Conservation (phyloP, 2,797 vertebrate species). For the Sebastes variabilis region DNA sequence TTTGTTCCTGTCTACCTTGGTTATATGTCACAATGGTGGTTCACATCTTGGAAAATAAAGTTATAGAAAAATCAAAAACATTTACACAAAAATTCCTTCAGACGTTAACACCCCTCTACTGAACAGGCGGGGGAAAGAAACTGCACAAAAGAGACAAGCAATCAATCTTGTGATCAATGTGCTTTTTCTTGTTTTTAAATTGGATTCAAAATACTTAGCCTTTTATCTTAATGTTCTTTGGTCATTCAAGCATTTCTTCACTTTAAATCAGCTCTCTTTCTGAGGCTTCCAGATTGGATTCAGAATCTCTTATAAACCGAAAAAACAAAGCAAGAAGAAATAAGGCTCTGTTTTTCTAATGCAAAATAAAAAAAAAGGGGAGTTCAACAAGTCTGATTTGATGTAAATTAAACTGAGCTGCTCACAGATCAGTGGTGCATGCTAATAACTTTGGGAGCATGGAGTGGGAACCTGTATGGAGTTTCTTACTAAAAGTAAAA, state of each 20-base stretch:
- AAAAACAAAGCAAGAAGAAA: not conserved
- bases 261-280: slow-evolving; percentile 18
- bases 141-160: not conserved
- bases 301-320: not conserved
- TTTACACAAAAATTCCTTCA: not conserved
- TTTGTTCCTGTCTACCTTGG: too few relatives aligned
- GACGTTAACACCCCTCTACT: not conserved
- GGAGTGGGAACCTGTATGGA: slow-evolving; percentile 11
- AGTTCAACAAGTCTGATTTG: slow-evolving; percentile 28
- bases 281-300: slow-evolving; percentile 3
- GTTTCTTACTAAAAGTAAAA: slow-evolving; percentile 1
- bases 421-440: slow-evolving; percentile 19
- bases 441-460: not conserved
- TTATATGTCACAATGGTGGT: too few relatives aligned
- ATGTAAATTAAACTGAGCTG: slow-evolving; percentile 38
- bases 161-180: slow-evolving; percentile 32
- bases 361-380: slow-evolving; percentile 4
- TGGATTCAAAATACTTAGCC: slow-evolving; percentile 31
- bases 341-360: slow-evolving; percentile 9
- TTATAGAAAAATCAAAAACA: too few relatives aligned
- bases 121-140: not conserved
- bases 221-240: slow-evolving; percentile 32
- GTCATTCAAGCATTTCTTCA: slow-evolving; percentile 22
- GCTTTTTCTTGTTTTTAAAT: slow-evolving; percentile 28
- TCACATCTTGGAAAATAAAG: too few relatives aligned